Base-by-base conservation (phyloP, 2,888 invertebrate species). In the Drosophila niveifrons region DNA sequence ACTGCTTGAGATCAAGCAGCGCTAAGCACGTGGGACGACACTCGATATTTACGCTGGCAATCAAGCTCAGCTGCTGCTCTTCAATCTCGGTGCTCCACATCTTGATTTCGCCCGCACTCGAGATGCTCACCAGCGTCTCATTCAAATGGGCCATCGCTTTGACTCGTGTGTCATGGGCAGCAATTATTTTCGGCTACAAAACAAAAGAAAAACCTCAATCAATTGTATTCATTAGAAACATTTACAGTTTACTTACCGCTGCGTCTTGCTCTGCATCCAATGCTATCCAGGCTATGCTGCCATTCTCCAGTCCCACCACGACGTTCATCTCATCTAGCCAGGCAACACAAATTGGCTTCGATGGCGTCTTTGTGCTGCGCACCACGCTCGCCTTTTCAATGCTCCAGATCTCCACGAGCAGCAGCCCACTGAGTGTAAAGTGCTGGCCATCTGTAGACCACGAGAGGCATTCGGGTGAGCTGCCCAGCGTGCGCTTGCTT, bases 71-170 rank as follows among this genome's bases (percentile, higher is more conserved):
- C 80, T 91, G 61, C 80, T 62, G 72, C 2, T 65, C 29, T 0
- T 55, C 53, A 1, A 63, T 8, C 11, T 79, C 3, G 81, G 90
- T 70, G 0, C 91, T 93, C 96, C 96, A 97, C 0, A 97, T 92
- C 92, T 96, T 96, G 50, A 97, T 93, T 88, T 95, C 95, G 0
- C 98, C 98, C 68, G 95, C 94, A 92, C 97, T 97, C 6, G 96
- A 96, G 15, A 95, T 95, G 34, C 96, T 95, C 55, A 95, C 94
- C 23, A 97, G 88, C 80, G 93, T 93, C 55, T 94, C 91, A 53
- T 94, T 93, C 59, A 93, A 92, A 84, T 92, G 93, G 62, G 93
- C 93, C 72, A 96, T 91, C 79, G 94, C 94, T 91, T 96, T 96
- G 0, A 97, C 94, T 90, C 97, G 94, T 50, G 94, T 93, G 53